Conservation (phyloP, 2,797 vertebrate genomes). For the Enteromius thamalakanensis region DNA sequence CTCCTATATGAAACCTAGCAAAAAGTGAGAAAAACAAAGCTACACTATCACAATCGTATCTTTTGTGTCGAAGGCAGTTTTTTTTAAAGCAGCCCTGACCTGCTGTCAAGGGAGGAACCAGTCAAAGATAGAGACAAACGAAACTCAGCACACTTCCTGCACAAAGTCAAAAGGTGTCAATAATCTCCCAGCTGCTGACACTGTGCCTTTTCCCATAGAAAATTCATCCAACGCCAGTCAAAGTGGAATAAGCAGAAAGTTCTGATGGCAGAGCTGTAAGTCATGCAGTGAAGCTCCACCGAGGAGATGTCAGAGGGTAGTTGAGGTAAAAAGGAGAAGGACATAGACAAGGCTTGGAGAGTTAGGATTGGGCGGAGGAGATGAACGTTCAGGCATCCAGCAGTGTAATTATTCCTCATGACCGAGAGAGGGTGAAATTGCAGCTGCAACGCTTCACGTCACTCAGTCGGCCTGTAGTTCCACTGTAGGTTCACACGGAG, state of each 20-base stretch:
- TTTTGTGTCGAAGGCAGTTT: constrained; percentile 16
- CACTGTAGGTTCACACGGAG: constrained; percentile 47
- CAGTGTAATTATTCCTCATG: constrained; percentile 76
- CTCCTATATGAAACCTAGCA: constrained; percentile 27
- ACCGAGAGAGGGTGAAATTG: constrained; percentile 73
- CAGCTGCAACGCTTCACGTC: constrained; percentile 61
- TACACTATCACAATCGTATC: constrained; percentile 5
- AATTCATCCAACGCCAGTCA: constrained; percentile 59
- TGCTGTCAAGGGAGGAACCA: constrained; percentile 25
- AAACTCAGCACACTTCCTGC: constrained; percentile 56
- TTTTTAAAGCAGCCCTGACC: constrained; percentile 17
- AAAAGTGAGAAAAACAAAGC: constrained; percentile 16
- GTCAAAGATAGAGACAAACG: constrained; percentile 51
- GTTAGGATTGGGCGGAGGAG: constrained; percentile 47
- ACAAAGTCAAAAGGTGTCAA: constrained; percentile 62
- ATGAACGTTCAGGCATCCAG: constrained; percentile 70
- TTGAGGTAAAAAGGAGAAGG: not conserved
- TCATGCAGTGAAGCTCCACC: constrained; percentile 43
- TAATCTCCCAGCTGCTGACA: constrained; percentile 71
- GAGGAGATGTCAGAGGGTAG: constrained; percentile 18
- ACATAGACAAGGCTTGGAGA: constrained; percentile 20
- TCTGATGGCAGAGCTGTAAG: constrained; percentile 34
- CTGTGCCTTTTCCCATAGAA: constrained; percentile 48
- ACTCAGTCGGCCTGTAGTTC: constrained; percentile 27
- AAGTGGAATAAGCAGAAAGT: constrained; percentile 52